phyloP scores from a whole-genome alignment of 2,113 vertebrate genomes.

The Phyllostomus hastatus region DNA sequence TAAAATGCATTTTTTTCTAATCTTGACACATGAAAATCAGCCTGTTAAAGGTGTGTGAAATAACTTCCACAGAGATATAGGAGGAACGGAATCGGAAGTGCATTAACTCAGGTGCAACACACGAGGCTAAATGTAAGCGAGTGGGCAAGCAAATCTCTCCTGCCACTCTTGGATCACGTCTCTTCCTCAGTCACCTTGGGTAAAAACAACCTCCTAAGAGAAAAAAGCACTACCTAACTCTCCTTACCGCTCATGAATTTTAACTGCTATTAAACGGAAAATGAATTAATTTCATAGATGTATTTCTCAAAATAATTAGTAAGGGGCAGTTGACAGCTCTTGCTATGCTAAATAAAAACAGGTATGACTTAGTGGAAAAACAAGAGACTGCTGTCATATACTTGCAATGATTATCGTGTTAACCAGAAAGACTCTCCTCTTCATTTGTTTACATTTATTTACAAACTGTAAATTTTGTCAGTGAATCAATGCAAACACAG shows the following conservation, averaged over 20 bases:
- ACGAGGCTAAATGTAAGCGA: background rate
- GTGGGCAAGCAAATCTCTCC: background rate
- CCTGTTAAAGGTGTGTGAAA: background rate
- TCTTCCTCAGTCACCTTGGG: background rate
- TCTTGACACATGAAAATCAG: background rate
- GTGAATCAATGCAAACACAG: background rate
- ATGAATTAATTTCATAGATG: background rate
- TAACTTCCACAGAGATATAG: background rate
- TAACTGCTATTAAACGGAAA: background rate
- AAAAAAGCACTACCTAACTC: background rate
- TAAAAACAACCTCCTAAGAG: background rate
- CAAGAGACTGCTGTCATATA: background rate
- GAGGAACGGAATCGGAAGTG: background rate
- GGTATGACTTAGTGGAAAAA: background rate
- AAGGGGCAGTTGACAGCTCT: background rate
- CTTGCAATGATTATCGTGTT: background rate
- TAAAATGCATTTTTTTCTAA: background rate
- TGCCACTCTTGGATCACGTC: background rate
- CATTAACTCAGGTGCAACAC: background rate
- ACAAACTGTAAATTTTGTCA: background rate
- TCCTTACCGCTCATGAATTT: background rate
- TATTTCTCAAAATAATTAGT: background rate
- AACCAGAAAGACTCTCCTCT: background rate
- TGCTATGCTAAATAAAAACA: background rate
- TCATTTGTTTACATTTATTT: slow-evolving; percentile 30